These are phyloP conservation scores for mouse (Mus musculus) DNA, from an alignment of 2,113 vertebrate genomes.

Conservation along the genomic window GRCm39 chr2:70400501-70401000, in stretches of 20 bases:
- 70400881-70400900: neutral
- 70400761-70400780: neutral
- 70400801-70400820: neutral
- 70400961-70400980: neutral
- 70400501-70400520: neutral
- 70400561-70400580: neutral
- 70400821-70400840: neutral
- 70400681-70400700: neutral
- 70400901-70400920: slow-evolving; percentile 31
- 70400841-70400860: neutral
- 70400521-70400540: neutral
- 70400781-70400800: neutral
- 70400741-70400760: neutral
- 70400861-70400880: neutral
- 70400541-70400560: neutral
- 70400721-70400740: neutral
- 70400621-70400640: neutral
- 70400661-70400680: neutral
- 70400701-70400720: neutral
- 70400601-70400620: neutral
- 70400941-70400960: neutral
- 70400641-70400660: neutral
- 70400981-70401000: neutral
- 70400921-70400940: neutral
- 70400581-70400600: neutral